Evolutionary conservation across 2,888 invertebrate genomes (phyloP).

Genomic region (Spicauda simplicius): DNA sequence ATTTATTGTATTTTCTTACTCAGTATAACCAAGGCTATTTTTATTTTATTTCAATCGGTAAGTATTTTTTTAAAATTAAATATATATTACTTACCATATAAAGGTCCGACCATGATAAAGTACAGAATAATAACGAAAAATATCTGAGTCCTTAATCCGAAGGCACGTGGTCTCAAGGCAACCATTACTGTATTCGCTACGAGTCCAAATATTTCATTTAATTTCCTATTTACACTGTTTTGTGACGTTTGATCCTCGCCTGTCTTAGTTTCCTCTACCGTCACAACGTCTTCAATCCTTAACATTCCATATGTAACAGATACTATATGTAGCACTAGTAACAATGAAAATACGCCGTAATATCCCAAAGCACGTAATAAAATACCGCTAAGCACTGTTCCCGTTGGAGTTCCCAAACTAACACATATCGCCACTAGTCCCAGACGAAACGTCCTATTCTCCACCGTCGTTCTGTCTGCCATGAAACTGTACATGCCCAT

Average conservation of each 20-base stretch:
- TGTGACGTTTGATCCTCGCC: conserved; percentile 44
- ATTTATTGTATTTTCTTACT: too few relatives aligned
- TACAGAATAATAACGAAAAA: conserved; percentile 69
- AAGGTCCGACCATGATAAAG: conserved; percentile 77
- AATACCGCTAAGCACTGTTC: conserved; percentile 82
- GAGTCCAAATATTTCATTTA: conserved; percentile 63
- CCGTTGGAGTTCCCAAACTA: conserved; percentile 79
- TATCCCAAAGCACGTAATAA: conserved; percentile 72
- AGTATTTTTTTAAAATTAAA: too few relatives aligned
- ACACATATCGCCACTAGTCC: conserved; percentile 85
- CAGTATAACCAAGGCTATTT: too few relatives aligned
- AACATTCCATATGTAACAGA: conserved; percentile 71
- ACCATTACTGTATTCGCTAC: conserved; percentile 75
- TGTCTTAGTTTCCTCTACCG: conserved; percentile 42
- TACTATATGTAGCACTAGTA: conserved; percentile 61
- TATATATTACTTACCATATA: conserved; percentile 68
- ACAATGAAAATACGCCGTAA: conserved; percentile 74
- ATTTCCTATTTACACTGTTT: conserved; percentile 50
- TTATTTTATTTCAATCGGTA: too few relatives aligned
- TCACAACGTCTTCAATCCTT: conserved; percentile 68
- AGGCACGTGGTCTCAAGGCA: conserved; percentile 61
- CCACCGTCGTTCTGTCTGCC: conserved; percentile 83
- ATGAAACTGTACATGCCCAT: conserved; percentile 87
- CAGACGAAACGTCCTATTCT: conserved; percentile 86
- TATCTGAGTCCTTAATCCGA: conserved; percentile 67